phyloP scores from a whole-genome alignment of 2,797 vertebrate genomes.

The Neopelma chrysocephalum region DNA sequence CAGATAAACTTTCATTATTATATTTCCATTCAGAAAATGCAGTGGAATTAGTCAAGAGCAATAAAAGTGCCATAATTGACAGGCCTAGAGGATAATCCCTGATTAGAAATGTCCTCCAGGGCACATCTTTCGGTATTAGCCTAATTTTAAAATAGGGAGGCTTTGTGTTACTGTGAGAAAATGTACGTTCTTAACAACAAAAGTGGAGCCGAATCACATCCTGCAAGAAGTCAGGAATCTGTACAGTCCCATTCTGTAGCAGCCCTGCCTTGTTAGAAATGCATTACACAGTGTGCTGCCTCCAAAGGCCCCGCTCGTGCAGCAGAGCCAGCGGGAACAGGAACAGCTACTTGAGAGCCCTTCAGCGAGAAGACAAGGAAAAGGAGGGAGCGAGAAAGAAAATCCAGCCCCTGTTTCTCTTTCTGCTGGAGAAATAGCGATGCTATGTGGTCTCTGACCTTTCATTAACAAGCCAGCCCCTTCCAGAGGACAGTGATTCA shows the following conservation, averaged over 20 bases:
- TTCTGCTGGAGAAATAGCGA: constrained; percentile 7
- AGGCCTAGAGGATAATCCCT: not conserved
- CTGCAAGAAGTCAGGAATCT: not conserved
- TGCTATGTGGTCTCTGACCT: constrained; percentile 56
- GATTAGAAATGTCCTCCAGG: constrained; percentile 8
- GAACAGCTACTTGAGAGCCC: not conserved
- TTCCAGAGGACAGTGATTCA: constrained; percentile 63
- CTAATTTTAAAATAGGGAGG: not conserved
- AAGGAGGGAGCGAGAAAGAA: not conserved
- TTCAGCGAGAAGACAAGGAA: not conserved
- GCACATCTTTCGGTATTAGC: not conserved
- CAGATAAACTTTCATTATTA: not conserved
- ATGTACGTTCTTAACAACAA: not conserved
- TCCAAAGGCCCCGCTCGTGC: not conserved
- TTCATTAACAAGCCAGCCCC: constrained; percentile 34
- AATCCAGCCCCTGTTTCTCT: not conserved
- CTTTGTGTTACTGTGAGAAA: not conserved
- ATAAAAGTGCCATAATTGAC: not conserved
- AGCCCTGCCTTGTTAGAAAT: not conserved
- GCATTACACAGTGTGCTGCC: not conserved
- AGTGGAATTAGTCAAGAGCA: not conserved
- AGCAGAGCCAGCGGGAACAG: not conserved
- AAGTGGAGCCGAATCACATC: not conserved
- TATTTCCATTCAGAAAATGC: constrained; percentile 27
- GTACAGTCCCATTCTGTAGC: not conserved